These are phyloP conservation scores for Bombus cullumanus DNA, from an alignment of 1,140 invertebrate genomes.

Conservation along the genomic window DNA sequence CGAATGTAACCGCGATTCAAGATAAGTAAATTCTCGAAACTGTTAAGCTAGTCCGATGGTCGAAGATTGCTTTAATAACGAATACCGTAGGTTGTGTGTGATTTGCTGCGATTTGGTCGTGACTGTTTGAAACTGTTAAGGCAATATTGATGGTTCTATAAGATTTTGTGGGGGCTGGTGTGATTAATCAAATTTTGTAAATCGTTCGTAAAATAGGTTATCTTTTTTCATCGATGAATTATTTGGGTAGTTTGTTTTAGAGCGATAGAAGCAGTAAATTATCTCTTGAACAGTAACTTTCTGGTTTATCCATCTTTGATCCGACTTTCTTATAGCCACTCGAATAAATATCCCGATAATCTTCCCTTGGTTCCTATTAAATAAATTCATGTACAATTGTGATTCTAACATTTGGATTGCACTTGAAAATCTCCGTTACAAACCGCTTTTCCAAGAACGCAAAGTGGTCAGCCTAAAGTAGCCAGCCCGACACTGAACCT, in stretches of 20 bases:
- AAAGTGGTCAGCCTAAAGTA: neutral
- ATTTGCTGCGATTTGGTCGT: neutral
- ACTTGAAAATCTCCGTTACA: neutral
- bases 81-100: neutral
- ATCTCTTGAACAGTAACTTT: neutral
- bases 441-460: neutral
- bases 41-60: neutral
- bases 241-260: neutral
- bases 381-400: neutral
- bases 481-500: neutral
- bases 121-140: neutral
- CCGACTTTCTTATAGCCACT: neutral
- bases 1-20: conserved; percentile 71
- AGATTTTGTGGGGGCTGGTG: too few species aligned
- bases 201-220: too few species aligned
- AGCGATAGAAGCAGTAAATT: neutral
- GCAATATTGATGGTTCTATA: too few species aligned
- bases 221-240: neutral
- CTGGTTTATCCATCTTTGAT: neutral
- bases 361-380: too few species aligned
- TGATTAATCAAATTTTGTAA: too few species aligned
- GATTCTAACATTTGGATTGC: too few species aligned
- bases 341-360: neutral
- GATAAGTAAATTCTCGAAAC: conserved; percentile 76
- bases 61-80: neutral